Evolutionary conservation across 2,888 invertebrate genomes (phyloP).

Genomic region (Nymphalis c-album): DNA sequence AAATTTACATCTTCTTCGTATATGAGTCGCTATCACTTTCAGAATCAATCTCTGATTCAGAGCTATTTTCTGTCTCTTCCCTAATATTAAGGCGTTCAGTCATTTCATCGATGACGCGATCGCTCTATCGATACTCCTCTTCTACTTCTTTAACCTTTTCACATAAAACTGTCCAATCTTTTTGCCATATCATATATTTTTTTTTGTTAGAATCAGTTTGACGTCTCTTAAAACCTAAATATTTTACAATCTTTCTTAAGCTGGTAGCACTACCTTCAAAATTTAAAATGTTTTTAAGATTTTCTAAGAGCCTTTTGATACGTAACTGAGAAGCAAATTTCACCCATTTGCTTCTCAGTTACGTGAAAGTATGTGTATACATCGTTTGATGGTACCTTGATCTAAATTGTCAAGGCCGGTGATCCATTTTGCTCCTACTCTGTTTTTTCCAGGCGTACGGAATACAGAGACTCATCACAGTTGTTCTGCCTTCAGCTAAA

Average conservation of each 20-base stretch:
- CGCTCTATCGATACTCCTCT: not conserved
- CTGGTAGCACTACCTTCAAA: not conserved
- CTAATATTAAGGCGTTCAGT: not conserved
- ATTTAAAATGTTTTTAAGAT: not conserved
- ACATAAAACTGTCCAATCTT: not conserved
- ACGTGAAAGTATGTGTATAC: not conserved
- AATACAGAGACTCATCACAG: not conserved
- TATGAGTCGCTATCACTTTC: too few species aligned
- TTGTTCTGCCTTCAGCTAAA: not conserved
- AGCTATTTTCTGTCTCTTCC: not conserved
- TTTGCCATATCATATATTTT: not conserved
- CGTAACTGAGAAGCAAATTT: too few species aligned
- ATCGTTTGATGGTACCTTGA: conserved; percentile 6
- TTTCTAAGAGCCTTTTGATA: not conserved
- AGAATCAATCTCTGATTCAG: not conserved
- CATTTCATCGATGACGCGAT: not conserved
- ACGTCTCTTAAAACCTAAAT: conserved; percentile 7
- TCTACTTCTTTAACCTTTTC: not conserved
- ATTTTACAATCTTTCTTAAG: not conserved
- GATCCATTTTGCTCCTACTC: not conserved
- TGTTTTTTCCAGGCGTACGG: conserved; percentile 1
- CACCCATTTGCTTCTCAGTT: not conserved
- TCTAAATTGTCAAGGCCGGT: conserved; percentile 4
- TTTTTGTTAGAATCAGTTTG: not conserved
- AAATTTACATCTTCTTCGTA: too few species aligned